Conservation (phyloP, 2,113 vertebrate species). For the Hyperopisus bebe region DNA sequence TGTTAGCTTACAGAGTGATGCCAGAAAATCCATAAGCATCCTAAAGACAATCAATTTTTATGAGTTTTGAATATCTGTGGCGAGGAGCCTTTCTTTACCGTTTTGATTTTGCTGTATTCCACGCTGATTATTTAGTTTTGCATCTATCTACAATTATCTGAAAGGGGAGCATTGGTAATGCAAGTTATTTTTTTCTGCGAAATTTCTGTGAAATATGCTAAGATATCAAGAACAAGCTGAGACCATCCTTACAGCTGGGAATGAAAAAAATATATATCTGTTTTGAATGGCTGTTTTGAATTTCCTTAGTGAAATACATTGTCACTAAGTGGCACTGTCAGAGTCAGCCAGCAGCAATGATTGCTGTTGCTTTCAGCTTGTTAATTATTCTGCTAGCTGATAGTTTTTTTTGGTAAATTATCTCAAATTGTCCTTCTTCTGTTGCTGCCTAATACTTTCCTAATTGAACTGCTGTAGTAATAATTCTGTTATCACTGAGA, state of each 20-base stretch:
- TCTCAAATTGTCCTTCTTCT: neutral
- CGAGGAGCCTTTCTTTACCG: neutral
- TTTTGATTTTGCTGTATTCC: neutral
- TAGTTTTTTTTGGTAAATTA: neutral
- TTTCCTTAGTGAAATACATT: neutral
- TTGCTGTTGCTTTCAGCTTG: neutral
- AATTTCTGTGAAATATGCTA: neutral
- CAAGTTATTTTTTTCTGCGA: neutral
- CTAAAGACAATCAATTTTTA: neutral
- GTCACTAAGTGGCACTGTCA: neutral
- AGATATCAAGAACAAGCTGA: neutral
- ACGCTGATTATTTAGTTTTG: neutral
- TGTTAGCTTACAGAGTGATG: neutral
- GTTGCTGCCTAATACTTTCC: neutral
- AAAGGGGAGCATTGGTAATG: neutral
- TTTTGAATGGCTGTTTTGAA: constrained; percentile 8
- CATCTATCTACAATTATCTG: neutral
- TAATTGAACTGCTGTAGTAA: neutral
- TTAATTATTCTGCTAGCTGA: neutral
- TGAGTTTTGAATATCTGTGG: neutral
- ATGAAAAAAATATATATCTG: neutral
- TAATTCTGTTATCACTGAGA: neutral
- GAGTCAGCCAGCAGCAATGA: neutral
- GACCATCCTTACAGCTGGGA: neutral
- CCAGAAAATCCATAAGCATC: neutral